Evolutionary conservation across 2,888 invertebrate species (phyloP).

Genomic region (Aleiodes leptofemur): DNA sequence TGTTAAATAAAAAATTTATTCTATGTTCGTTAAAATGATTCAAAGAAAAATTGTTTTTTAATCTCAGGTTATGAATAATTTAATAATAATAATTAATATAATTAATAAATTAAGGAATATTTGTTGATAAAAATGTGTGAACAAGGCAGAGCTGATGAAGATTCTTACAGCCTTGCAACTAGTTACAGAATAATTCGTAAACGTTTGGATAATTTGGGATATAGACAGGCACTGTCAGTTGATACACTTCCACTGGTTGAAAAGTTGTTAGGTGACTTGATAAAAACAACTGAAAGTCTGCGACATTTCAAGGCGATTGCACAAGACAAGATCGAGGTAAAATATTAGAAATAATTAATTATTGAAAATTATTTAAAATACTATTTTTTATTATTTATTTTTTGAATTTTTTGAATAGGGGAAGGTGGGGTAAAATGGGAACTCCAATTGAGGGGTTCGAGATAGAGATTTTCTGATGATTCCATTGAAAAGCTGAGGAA

Average conservation of each 20-base stretch:
- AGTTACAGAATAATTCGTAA: constrained; percentile 78
- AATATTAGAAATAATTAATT: constrained; percentile 34
- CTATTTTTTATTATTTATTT: no score
- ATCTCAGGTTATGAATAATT: not conserved
- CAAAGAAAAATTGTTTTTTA: not conserved
- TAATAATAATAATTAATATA: not conserved
- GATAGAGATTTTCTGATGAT: no score
- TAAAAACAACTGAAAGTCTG: constrained; percentile 91
- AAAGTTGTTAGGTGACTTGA: constrained; percentile 86
- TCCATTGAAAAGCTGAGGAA: no score
- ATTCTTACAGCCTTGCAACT: constrained; percentile 66
- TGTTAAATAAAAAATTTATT: not conserved
- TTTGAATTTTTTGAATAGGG: no score
- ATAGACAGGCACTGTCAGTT: constrained; percentile 84
- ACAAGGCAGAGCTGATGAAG: constrained; percentile 37
- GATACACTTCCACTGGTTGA: constrained; percentile 89
- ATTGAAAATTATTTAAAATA: constrained; percentile 6
- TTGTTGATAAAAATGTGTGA: constrained; percentile 28
- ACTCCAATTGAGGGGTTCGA: no score
- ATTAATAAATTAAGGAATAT: not conserved
- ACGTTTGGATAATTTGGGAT: constrained; percentile 89
- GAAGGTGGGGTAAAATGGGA: no score
- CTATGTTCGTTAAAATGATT: no score
- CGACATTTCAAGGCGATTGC: constrained; percentile 89
- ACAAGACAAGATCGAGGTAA: constrained; percentile 81